Evolutionary conservation across 2,888 invertebrate species (phyloP).

Genomic region (Trissonchulus sp.): DNA sequence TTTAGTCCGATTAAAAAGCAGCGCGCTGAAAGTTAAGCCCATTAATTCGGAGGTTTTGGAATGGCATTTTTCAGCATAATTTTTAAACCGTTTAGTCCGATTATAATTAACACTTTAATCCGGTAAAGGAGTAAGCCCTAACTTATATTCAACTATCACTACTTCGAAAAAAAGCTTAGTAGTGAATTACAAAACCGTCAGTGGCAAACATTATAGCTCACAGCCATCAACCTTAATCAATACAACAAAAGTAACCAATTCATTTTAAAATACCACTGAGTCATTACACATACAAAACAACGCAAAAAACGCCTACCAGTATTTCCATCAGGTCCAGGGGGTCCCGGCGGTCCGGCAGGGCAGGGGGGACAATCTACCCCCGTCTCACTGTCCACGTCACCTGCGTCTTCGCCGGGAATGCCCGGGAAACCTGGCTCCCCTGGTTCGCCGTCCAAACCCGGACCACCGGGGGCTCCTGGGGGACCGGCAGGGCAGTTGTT

Average conservation of each 20-base stretch:
- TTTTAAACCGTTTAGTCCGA: no score
- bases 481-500: conserved; percentile 10
- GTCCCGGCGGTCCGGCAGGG: conserved; percentile 25
- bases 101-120: no score
- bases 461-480: not conserved
- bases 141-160: no score
- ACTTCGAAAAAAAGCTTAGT: no score
- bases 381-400: not conserved
- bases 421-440: conserved; percentile 4
- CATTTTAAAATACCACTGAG: not conserved
- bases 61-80: no score
- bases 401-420: not conserved
- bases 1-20: no score
- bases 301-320: conserved; percentile 7
- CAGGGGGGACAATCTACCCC: conserved; percentile 19
- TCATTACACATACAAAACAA: no score
- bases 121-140: no score
- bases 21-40: no score
- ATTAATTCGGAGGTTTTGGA: no score
- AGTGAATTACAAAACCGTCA: not conserved
- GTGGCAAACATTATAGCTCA: not conserved
- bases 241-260: no score
- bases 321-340: not conserved
- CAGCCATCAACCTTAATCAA: not conserved
- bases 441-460: not conserved